Evolutionary conservation across 2,113 vertebrate species (phyloP).

Genomic region (Xiphophorus couchianus): DNA sequence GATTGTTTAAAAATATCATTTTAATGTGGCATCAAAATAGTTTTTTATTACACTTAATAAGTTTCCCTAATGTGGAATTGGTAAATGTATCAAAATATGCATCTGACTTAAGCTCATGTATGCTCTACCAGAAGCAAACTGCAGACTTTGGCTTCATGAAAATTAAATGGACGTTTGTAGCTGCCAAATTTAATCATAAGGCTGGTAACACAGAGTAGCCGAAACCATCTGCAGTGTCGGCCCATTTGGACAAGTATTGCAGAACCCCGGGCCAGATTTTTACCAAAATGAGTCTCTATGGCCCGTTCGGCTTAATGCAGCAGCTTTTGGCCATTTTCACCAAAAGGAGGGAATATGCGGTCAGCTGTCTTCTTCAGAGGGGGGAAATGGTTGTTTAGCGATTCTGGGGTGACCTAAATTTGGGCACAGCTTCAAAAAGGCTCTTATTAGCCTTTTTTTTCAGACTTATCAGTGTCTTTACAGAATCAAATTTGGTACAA

Average conservation of each 20-base stretch:
- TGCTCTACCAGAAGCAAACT: constrained; percentile 6
- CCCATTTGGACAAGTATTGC: constrained; percentile 30
- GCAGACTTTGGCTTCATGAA: constrained; percentile 9
- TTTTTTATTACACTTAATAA: too few relatives aligned
- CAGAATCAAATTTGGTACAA: constrained; percentile 51
- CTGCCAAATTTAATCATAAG: constrained; percentile 26
- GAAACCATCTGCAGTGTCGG: constrained; percentile 24
- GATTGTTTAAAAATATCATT: too few relatives aligned
- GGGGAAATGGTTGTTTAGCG: constrained; percentile 60
- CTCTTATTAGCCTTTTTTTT: constrained; percentile 6
- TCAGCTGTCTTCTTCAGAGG: constrained; percentile 45
- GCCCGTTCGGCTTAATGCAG: constrained; percentile 48
- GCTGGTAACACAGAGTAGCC: constrained; percentile 12
- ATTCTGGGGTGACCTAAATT: constrained; percentile 70
- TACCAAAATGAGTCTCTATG: constrained; percentile 32
- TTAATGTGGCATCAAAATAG: too few relatives aligned
- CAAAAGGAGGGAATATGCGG: not conserved
- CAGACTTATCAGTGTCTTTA: constrained; percentile 46
- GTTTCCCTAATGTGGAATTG: too few relatives aligned
- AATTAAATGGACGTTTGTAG: constrained; percentile 6
- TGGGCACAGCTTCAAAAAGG: constrained; percentile 61
- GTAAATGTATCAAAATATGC: not conserved
- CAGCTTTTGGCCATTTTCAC: constrained; percentile 19
- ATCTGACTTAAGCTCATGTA: not conserved
- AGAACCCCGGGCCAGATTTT: constrained; percentile 7